Conservation (phyloP, 2,113 vertebrate genomes). For the Pedetes capensis region DNA sequence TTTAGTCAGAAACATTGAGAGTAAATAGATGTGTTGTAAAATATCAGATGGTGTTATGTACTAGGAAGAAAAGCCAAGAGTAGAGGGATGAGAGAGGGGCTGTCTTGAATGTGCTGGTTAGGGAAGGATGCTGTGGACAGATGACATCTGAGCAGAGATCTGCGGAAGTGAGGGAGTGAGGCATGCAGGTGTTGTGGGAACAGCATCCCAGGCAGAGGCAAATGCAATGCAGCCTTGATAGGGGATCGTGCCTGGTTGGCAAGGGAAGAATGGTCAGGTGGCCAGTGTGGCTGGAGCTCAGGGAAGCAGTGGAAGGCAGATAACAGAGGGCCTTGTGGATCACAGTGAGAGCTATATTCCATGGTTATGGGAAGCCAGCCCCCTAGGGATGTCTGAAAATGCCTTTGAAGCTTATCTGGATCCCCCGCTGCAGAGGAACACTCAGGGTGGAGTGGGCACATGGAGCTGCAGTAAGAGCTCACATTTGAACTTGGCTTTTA, state of each 20-base stretch:
- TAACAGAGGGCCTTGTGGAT: background rate
- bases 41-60: background rate
- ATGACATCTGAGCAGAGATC: background rate
- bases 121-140: background rate
- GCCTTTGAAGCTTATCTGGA: background rate
- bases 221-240: background rate
- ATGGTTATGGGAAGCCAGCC: background rate
- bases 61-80: background rate
- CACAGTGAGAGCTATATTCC: background rate
- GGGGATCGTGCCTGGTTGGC: accelerated
- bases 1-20: background rate
- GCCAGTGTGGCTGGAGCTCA: background rate
- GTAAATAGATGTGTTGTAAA: background rate
- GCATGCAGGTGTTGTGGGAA: background rate
- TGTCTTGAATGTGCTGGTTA: background rate
- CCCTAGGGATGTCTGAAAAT: background rate
- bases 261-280: background rate
- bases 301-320: background rate
- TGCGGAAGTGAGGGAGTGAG: background rate
- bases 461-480: background rate
- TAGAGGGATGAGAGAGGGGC: background rate
- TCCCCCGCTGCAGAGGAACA: background rate
- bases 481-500: background rate
- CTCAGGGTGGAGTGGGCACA: accelerated
- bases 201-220: background rate